These are phyloP conservation scores for Melanostoma scalare DNA, from an alignment of 2,888 invertebrate species.

Conservation along the genomic window DNA sequence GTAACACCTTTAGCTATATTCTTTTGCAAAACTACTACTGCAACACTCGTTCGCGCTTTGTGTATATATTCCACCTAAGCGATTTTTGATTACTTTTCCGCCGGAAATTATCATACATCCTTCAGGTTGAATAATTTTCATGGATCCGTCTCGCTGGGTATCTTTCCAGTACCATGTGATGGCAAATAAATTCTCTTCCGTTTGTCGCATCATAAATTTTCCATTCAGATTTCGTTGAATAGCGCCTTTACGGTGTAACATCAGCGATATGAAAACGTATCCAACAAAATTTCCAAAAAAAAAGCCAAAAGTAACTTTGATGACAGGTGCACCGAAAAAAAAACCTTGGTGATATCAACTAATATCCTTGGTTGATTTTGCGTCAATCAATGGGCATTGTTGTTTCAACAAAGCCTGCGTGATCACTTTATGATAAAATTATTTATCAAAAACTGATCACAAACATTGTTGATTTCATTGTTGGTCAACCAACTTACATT, in stretches of 20 bases:
- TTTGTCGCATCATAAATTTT: slow-evolving; percentile 73
- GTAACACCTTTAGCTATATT: slow-evolving; percentile 44
- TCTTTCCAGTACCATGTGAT: slow-evolving; percentile 53
- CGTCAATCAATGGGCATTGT: too few species aligned
- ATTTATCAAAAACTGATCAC: too few species aligned
- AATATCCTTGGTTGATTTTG: too few species aligned
- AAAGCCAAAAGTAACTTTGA: slow-evolving; percentile 30
- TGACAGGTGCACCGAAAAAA: too few species aligned
- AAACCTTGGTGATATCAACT: too few species aligned
- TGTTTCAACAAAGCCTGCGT: too few species aligned
- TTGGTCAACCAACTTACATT: too few species aligned
- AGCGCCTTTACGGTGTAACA: slow-evolving; percentile 48
- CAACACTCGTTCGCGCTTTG: slow-evolving; percentile 58
- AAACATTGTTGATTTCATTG: too few species aligned
- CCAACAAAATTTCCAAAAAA: neutral
- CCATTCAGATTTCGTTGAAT: slow-evolving; percentile 70
- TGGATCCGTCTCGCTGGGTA: slow-evolving; percentile 74
- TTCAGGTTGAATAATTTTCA: slow-evolving; percentile 82
- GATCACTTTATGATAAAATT: too few species aligned
- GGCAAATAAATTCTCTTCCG: slow-evolving; percentile 71
- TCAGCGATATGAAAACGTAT: slow-evolving; percentile 49
- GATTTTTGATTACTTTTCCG: slow-evolving; percentile 83
- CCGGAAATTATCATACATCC: slow-evolving; percentile 83
- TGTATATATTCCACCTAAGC: slow-evolving; percentile 80
- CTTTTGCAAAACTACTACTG: slow-evolving; percentile 40